phyloP scores from a whole-genome alignment of 2,888 invertebrate genomes.

The Thera britannica region DNA sequence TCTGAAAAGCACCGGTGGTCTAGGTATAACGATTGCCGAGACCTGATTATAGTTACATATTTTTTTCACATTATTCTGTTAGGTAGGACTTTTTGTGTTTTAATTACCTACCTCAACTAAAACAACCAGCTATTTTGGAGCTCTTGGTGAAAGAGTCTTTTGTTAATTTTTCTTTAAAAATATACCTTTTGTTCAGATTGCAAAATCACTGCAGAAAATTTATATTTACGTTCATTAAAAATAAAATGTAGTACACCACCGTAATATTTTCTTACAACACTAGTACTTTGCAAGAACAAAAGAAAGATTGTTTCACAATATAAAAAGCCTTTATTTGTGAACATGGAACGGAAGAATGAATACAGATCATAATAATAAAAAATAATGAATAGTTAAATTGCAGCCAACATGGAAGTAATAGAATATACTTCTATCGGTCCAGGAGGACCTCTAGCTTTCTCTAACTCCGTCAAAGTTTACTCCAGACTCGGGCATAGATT shows the following conservation, averaged over 20 bases:
- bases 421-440: too few relatives aligned
- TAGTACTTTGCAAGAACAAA: neutral
- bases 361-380: too few relatives aligned
- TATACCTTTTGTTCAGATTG: neutral
- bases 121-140: neutral
- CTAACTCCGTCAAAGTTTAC: slow-evolving; percentile 14
- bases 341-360: neutral
- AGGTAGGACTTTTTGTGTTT: too few relatives aligned
- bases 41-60: too few relatives aligned
- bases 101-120: neutral
- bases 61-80: too few relatives aligned
- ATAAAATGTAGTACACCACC: neutral
- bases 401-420: too few relatives aligned
- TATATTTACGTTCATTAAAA: neutral
- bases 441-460: neutral
- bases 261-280: neutral
- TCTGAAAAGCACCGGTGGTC: neutral
- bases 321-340: neutral
- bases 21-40: too few relatives aligned
- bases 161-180: neutral
- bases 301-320: slow-evolving; percentile 2
- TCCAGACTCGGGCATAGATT: neutral
- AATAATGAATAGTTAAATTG: too few relatives aligned
- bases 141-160: neutral
- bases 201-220: neutral